Evolutionary conservation across 2,113 vertebrate genomes (phyloP).

Genomic region (Colaptes auratus): DNA sequence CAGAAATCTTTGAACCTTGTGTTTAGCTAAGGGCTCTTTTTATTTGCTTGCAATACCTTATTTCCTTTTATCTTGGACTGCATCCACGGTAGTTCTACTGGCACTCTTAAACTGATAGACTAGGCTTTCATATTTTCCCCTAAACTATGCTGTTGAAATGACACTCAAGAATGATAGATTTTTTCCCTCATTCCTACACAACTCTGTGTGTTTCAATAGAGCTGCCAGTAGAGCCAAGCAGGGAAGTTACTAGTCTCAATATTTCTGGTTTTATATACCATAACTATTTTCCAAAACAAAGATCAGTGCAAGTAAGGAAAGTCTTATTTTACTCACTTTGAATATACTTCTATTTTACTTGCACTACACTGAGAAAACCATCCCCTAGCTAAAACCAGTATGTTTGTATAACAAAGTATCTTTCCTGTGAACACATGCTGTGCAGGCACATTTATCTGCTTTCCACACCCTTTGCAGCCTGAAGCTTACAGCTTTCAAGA

Average conservation of each 20-base stretch:
- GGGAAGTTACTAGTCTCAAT: not conserved
- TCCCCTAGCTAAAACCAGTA: not conserved
- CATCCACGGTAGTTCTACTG: not conserved
- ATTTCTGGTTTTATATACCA: not conserved
- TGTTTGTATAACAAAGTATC: not conserved
- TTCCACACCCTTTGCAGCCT: not conserved
- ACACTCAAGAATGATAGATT: not conserved
- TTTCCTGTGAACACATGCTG: not conserved
- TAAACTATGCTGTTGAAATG: not conserved
- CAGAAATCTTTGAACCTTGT: not conserved
- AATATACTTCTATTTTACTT: not conserved
- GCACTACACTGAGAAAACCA: not conserved
- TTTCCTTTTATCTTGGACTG: not conserved
- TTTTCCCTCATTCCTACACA: not conserved
- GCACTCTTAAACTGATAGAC: not conserved
- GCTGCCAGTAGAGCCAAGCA: not conserved
- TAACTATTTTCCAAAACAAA: not conserved
- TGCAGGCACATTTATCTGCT: not conserved
- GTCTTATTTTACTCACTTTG: not conserved
- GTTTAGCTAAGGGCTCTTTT: accelerated
- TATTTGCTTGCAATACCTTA: not conserved
- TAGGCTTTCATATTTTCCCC: not conserved
- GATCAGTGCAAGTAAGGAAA: not conserved
- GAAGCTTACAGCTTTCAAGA: not conserved
- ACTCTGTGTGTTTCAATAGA: not conserved